phyloP scores from a whole-genome alignment of 2,888 invertebrate genomes.

The Drosophila glabriapex region DNA sequence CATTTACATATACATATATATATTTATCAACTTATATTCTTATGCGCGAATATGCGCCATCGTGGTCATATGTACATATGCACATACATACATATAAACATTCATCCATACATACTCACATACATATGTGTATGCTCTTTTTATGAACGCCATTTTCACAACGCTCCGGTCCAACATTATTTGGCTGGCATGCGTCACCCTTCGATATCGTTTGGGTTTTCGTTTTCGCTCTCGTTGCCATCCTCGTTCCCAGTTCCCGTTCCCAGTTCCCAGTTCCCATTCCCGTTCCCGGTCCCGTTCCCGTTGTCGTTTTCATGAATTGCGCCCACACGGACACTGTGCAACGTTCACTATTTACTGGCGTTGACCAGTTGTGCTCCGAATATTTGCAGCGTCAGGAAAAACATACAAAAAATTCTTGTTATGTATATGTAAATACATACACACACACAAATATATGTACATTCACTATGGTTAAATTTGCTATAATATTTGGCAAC shows the following conservation, averaged over 20 bases:
- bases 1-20: not conserved
- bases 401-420: constrained; percentile 58
- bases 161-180: constrained; percentile 56
- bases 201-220: constrained; percentile 52
- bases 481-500: not conserved
- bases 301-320: constrained; percentile 10
- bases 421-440: constrained; percentile 43
- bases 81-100: constrained; percentile 3
- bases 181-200: constrained; percentile 61
- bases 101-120: not conserved
- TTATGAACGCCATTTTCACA: constrained; percentile 67
- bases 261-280: not conserved
- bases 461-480: constrained; percentile 28
- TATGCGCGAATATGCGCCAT: constrained; percentile 40
- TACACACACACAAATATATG: constrained; percentile 13
- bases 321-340: constrained; percentile 37
- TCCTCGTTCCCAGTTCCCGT: not conserved
- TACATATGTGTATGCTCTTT: constrained; percentile 38
- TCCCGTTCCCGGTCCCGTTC: not conserved
- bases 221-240: constrained; percentile 25
- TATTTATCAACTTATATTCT: constrained; percentile 26
- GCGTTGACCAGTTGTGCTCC: constrained; percentile 64
- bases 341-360: constrained; percentile 57
- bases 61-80: constrained; percentile 29
- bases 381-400: constrained; percentile 68